Evolutionary conservation across 2,797 vertebrate genomes (phyloP).

Genomic region (Clarias fuscus): DNA sequence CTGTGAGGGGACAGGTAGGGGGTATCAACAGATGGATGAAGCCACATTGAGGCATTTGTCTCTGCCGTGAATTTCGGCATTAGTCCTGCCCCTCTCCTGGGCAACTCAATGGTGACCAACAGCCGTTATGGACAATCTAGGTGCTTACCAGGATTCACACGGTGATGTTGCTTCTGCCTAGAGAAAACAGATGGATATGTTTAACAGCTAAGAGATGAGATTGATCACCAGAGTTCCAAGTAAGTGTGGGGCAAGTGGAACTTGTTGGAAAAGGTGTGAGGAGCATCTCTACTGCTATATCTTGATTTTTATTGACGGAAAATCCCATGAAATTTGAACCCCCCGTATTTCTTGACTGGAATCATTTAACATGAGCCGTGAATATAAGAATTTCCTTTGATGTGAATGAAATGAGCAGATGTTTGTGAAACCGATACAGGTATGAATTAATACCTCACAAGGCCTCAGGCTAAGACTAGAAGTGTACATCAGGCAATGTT

Average conservation of each 20-base stretch:
- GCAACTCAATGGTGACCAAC: slow-evolving; percentile 55
- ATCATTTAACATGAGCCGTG: not conserved
- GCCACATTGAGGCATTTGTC: slow-evolving; percentile 60
- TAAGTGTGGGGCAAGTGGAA: slow-evolving; percentile 8
- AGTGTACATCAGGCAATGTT: not conserved
- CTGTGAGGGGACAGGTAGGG: slow-evolving; percentile 52
- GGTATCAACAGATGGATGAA: slow-evolving; percentile 62
- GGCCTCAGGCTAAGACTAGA: not conserved
- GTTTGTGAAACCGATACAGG: not conserved
- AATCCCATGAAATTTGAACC: not conserved
- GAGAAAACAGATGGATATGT: slow-evolving; percentile 66
- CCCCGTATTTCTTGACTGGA: not conserved
- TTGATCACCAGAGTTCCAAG: slow-evolving; percentile 54
- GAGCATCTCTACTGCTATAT: slow-evolving; percentile 21
- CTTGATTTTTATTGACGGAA: not conserved
- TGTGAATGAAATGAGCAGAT: not conserved
- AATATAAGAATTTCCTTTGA: not conserved
- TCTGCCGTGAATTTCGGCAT: slow-evolving; percentile 60
- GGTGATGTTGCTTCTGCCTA: slow-evolving; percentile 42
- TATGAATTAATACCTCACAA: not conserved
- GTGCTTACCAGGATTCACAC: slow-evolving; percentile 48
- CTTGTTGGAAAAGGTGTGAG: slow-evolving; percentile 35
- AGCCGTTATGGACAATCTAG: slow-evolving; percentile 57
- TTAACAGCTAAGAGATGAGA: slow-evolving; percentile 57
- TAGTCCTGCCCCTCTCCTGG: slow-evolving; percentile 54